These are phyloP conservation scores for Sympetrum striolatum DNA, from an alignment of 2,888 invertebrate species.

Conservation along the genomic window DNA sequence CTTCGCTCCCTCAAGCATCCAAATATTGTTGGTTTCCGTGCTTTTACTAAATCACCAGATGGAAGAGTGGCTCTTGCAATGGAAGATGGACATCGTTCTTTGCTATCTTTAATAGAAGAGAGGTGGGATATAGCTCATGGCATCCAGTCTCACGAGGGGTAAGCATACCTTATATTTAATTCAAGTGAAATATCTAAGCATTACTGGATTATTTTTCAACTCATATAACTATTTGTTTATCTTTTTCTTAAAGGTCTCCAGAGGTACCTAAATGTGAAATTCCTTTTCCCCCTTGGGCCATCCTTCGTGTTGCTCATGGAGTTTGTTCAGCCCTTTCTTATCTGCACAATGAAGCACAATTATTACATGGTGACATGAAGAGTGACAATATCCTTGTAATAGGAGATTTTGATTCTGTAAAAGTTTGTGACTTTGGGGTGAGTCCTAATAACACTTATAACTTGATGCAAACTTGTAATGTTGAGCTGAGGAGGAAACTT, in stretches of 20 bases:
- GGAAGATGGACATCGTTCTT: slow-evolving; percentile 65
- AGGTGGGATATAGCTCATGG: not conserved
- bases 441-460: slow-evolving; percentile 55
- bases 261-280: not conserved
- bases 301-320: not conserved
- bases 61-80: slow-evolving; percentile 71
- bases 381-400: slow-evolving; percentile 80
- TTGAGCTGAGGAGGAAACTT: too few relatives aligned
- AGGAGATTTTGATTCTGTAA: slow-evolving; percentile 75
- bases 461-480: too few relatives aligned
- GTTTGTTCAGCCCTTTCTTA: slow-evolving; percentile 69
- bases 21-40: slow-evolving; percentile 81
- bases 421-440: slow-evolving; percentile 88
- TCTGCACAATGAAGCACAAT: slow-evolving; percentile 72
- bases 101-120: slow-evolving; percentile 5
- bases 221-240: not conserved
- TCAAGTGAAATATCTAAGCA: not conserved
- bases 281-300: slow-evolving; percentile 11
- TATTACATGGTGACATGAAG: slow-evolving; percentile 85
- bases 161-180: not conserved
- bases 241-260: not conserved
- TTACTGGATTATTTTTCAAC: not conserved
- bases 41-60: slow-evolving; percentile 63
- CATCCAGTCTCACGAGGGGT: not conserved
- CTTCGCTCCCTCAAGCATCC: slow-evolving; percentile 75